A percentile compares a stretch with the other conserved stretches of the same genome.
Evolutionary conservation across 92 coral and sea anemone genomes (phyloP).

Genomic region (Bergia sp.): DNA sequence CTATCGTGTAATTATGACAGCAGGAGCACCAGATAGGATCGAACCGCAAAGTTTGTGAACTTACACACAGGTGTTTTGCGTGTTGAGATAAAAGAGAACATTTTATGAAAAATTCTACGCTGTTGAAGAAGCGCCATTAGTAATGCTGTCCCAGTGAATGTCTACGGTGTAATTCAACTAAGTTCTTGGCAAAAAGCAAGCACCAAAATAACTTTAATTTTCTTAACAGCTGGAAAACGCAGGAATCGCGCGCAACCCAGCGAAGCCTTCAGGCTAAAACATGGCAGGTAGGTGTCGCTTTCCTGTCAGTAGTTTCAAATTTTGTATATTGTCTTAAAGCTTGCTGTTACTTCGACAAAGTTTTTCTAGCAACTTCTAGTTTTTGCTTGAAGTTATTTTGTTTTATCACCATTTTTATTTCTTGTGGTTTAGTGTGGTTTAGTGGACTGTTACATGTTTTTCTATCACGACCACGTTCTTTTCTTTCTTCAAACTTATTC

Average conservation of each 20-base stretch:
- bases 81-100: neutral
- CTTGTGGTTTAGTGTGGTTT: slow-evolving; percentile 10
- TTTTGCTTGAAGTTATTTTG: slow-evolving; percentile 7
- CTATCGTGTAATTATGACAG: neutral
- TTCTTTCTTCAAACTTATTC: neutral
- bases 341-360: neutral
- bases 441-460: neutral
- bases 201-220: neutral
- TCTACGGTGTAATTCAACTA: neutral
- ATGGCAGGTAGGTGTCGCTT: slow-evolving; percentile 5
- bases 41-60: neutral
- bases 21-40: neutral
- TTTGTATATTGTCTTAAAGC: neutral
- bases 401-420: slow-evolving; percentile 5
- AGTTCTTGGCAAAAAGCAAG: too few species aligned
- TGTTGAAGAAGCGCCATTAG: neutral
- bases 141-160: neutral
- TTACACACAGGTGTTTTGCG: neutral
- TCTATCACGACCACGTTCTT: neutral
- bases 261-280: neutral
- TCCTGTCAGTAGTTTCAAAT: neutral
- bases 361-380: neutral
- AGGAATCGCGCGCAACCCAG: neutral
- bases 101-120: neutral
- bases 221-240: neutral